Conservation (phyloP, 2,113 vertebrate species). For the Coptodon bakossiorum region DNA sequence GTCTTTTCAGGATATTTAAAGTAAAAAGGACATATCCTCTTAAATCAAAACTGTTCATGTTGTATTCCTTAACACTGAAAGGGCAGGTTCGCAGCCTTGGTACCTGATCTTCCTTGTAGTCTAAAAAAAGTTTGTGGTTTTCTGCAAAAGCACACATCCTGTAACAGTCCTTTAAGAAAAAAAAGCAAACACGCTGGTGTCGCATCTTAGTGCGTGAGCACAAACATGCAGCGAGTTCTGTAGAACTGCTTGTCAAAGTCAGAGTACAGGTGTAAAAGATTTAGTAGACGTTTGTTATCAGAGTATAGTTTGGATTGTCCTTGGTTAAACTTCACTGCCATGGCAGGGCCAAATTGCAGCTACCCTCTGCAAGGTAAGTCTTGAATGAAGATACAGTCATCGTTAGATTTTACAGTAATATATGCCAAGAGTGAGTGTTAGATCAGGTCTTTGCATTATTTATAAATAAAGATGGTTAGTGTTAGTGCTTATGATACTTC, state of each 20-base stretch:
- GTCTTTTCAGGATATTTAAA: not conserved
- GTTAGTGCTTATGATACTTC: not conserved
- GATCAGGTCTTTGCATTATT: not conserved
- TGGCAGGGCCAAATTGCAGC: rapidly evolving
- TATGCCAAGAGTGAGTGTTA: not conserved
- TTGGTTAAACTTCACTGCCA: not conserved
- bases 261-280: not conserved
- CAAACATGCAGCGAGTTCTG: not conserved
- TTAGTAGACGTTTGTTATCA: not conserved
- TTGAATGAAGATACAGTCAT: not conserved
- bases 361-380: not conserved
- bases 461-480: not conserved
- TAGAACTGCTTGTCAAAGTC: not conserved
- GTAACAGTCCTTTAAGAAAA: not conserved
- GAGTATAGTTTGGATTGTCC: not conserved
- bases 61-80: not conserved
- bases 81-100: not conserved
- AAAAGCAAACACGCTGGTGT: not conserved
- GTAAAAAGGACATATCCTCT: not conserved
- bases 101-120: not conserved
- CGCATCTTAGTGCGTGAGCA: not conserved
- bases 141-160: conserved; percentile 68
- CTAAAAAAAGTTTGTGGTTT: conserved; percentile 56
- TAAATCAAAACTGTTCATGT: not conserved
- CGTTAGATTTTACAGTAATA: not conserved